These are phyloP conservation scores for Pinctada fucata DNA, from an alignment of 2,888 invertebrate genomes.

Conservation along the genomic window DNA sequence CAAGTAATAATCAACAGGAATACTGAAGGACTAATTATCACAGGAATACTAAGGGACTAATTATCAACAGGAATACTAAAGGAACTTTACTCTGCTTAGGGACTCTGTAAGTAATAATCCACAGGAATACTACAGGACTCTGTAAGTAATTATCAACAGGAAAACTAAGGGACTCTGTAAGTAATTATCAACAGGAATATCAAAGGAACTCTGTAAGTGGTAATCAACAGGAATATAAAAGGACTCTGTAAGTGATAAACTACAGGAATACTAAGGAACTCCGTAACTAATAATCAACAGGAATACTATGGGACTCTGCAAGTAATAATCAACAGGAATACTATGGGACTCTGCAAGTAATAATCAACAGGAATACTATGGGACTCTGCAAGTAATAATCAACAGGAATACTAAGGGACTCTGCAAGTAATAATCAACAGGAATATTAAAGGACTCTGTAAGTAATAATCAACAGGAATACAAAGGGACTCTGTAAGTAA, in stretches of 20 bases:
- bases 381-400: slow-evolving; percentile 79
- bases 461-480: too few relatives aligned
- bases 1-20: too few relatives aligned
- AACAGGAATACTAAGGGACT: slow-evolving; percentile 76
- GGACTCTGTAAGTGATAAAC: slow-evolving; percentile 79
- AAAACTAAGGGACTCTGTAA: slow-evolving; percentile 67
- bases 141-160: slow-evolving; percentile 78
- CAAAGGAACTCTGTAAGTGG: slow-evolving; percentile 79
- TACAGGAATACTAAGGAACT: slow-evolving; percentile 79
- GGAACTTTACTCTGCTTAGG: too few relatives aligned
- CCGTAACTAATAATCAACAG: slow-evolving; percentile 78
- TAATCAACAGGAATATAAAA: slow-evolving; percentile 78
- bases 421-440: too few relatives aligned
- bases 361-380: slow-evolving; percentile 78
- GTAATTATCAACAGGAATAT: slow-evolving; percentile 77
- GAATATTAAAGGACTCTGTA: too few relatives aligned
- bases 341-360: slow-evolving; percentile 65
- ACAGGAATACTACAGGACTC: too few relatives aligned
- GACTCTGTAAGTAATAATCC: too few relatives aligned
- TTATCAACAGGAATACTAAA: too few relatives aligned
- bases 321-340: neutral
- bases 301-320: slow-evolving; percentile 79
- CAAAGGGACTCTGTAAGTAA: too few relatives aligned
- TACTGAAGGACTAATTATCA: too few relatives aligned
- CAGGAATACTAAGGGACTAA: too few relatives aligned